Evolutionary conservation across 1,140 invertebrate genomes (phyloP), one percentile per base, ranked within the genome.

Genomic region (Homarus americanus): DNA sequence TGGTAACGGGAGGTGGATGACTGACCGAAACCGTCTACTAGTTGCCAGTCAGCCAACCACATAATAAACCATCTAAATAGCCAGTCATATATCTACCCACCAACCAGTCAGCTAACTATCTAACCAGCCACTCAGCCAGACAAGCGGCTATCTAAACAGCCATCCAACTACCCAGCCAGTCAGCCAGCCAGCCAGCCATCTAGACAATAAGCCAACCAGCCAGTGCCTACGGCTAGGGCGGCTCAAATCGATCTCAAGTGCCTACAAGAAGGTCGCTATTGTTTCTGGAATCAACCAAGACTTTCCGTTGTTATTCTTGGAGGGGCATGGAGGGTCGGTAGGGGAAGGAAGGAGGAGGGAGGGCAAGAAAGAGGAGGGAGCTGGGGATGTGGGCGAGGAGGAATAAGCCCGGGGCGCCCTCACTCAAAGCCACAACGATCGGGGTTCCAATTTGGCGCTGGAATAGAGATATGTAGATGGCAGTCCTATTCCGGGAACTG

Each of bases 391-490:
- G n/a, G 34, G 41, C n/a, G 49, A 53, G 12, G 75, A 40, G 44
- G 9, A 34, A 83, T 28, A 83, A 32, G 63, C 66, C 82, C 1
- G 63, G 9, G 40, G 83, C 28, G 12, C 4, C 34, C 41, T 36
- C 83, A 53, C 66, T 75, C 69, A 73, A 85, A 85, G 36, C 82
- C 38, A 36, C 66, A 32, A 72, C 38, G 58, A 66, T 69, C 49
- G 82, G 58, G 63, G 58, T n/a, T n/a, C 32, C 82, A 83, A 83
- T 83, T 40, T 83, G 82, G 82, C 58, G 82, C 82, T 83, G 63
- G 82, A 83, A n/a, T n/a, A n/a, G n/a, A 83, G 82, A 83, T 83
- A 83, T 83, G 82, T 83, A 83, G 82, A 83, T 83, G 82, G 63
- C 82, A 83, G 82, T 83, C 82, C 58, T 83, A 83, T 83, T 83